Evolutionary conservation across 2,797 vertebrate species (phyloP).

Genomic region (Ciconia nigra): DNA sequence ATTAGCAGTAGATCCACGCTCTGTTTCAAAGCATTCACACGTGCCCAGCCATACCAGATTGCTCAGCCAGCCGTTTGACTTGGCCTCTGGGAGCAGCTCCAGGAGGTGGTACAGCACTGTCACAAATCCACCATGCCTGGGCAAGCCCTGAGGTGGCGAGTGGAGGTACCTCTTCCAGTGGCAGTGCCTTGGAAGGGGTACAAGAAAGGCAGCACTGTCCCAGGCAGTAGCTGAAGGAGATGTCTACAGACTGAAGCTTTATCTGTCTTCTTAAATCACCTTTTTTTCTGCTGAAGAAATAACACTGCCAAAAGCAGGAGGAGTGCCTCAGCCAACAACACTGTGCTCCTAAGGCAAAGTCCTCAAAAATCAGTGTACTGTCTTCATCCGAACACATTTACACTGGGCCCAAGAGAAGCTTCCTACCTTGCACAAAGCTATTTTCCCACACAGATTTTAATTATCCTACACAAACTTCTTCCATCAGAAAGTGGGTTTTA

Average conservation of each 20-base stretch:
- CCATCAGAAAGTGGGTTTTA: neutral
- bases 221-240: neutral
- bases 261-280: neutral
- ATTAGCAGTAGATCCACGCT: neutral
- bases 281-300: neutral
- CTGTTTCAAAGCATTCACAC: neutral
- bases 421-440: neutral
- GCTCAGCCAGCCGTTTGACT: neutral
- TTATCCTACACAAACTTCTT: neutral
- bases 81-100: neutral
- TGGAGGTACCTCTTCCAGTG: accelerated
- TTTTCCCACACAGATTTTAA: neutral
- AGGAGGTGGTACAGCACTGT: neutral
- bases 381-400: neutral
- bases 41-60: neutral
- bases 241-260: neutral
- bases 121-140: neutral
- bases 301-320: neutral
- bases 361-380: neutral
- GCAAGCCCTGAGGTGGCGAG: accelerated
- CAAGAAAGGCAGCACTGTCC: neutral
- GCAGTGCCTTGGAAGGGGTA: neutral
- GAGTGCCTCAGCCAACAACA: neutral
- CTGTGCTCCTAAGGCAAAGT: neutral
- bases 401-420: neutral